phyloP scores from a whole-genome alignment of 2,797 vertebrate species.

The Artibeus lituratus region DNA sequence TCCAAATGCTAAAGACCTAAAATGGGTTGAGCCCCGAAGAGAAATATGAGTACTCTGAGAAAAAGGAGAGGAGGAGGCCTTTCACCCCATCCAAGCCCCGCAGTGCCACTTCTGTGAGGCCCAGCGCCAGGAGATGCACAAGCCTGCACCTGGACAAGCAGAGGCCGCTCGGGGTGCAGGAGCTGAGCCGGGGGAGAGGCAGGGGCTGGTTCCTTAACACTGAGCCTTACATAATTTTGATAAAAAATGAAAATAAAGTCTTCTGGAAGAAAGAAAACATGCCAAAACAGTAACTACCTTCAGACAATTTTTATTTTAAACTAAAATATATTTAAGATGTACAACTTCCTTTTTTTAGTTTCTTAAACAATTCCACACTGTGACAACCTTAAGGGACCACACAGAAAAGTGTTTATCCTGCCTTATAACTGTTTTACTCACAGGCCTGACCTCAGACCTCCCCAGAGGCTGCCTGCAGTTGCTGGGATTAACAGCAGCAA shows the following conservation, averaged over 20 bases:
- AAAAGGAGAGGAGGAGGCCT: neutral
- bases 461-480: neutral
- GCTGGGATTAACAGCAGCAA: neutral
- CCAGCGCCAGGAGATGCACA: rapidly evolving
- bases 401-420: neutral
- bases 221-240: neutral
- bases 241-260: neutral
- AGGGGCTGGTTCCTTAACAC: neutral
- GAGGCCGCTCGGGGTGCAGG: neutral
- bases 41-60: neutral
- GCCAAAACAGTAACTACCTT: neutral
- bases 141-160: neutral
- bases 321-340: neutral
- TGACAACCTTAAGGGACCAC: neutral
- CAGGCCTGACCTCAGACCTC: neutral
- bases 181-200: neutral
- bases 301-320: conserved; percentile 24
- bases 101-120: neutral
- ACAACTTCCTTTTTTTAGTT: neutral
- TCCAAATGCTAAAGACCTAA: neutral
- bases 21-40: neutral
- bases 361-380: neutral
- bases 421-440: neutral
- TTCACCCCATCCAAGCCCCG: neutral
- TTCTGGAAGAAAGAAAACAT: neutral